Evolutionary conservation across 37 sponge, comb jelly and placozoan species (phyloP).

Genomic region (Spongia lamella): DNA sequence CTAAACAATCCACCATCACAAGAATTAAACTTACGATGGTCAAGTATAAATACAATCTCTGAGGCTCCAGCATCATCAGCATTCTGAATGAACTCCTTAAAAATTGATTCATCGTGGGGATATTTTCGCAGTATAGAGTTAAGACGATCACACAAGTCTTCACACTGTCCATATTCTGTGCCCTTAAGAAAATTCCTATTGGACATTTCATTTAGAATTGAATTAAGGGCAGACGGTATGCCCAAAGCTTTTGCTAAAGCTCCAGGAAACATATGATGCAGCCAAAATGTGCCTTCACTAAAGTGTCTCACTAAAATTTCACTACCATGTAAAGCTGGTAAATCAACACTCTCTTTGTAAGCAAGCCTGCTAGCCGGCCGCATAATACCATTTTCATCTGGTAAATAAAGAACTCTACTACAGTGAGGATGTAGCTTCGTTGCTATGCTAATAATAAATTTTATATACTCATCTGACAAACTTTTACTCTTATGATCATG

Average conservation of each 20-base stretch:
- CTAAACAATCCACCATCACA: conserved; percentile 29
- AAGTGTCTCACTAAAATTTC: background rate
- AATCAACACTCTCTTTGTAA: conserved; percentile 15
- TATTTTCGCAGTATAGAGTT: conserved; percentile 62
- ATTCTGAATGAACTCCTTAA: conserved; percentile 79
- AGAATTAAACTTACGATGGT: conserved; percentile 23
- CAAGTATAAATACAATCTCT: conserved; percentile 68
- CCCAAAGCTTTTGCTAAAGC: conserved; percentile 31
- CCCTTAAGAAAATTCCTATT: conserved; percentile 38
- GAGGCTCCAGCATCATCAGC: conserved; percentile 82
- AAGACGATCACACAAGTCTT: conserved; percentile 70
- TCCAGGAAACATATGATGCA: conserved; percentile 34
- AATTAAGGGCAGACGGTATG: conserved; percentile 21
- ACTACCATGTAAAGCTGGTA: conserved; percentile 3
- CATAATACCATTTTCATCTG: conserved; percentile 48
- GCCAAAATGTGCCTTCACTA: conserved; percentile 11
- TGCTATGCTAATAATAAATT: conserved; percentile 5
- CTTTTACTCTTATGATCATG: too few relatives aligned
- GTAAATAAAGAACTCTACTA: conserved; percentile 18
- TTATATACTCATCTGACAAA: conserved; percentile 16
- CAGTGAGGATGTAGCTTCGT: background rate
- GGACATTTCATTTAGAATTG: conserved; percentile 37
- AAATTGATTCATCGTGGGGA: conserved; percentile 60
- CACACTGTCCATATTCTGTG: conserved; percentile 76
- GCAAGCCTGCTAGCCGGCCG: conserved; percentile 21